These are phyloP conservation scores for Bucorvus abyssinicus DNA, from an alignment of 2,797 vertebrate genomes.

Conservation along the genomic window DNA sequence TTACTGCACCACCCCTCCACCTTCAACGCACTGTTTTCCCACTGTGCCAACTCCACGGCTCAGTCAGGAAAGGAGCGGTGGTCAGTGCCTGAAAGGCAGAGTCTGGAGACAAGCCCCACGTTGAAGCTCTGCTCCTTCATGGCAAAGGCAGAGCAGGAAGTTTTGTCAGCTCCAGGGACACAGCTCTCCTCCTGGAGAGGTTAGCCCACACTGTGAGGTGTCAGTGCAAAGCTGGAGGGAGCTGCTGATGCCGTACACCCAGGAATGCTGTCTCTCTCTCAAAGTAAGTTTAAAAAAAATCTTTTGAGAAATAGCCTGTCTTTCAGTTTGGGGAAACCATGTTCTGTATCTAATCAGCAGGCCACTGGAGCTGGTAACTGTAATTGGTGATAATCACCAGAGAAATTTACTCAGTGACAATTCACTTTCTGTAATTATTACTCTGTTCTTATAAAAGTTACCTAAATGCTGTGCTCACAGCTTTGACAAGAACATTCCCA, in stretches of 20 bases:
- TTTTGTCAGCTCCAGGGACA: neutral
- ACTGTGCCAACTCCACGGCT: neutral
- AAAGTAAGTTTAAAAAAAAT: neutral
- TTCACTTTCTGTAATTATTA: constrained; percentile 91
- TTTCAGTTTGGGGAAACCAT: neutral
- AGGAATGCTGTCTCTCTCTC: neutral
- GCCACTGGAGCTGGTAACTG: constrained; percentile 79
- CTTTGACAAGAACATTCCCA: constrained; percentile 79
- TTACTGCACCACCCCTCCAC: neutral
- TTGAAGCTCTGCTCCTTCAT: neutral
- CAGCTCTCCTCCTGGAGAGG: neutral
- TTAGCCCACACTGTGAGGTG: neutral
- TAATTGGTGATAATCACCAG: constrained; percentile 83
- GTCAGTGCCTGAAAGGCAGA: neutral
- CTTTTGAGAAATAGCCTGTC: neutral
- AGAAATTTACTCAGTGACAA: constrained; percentile 87
- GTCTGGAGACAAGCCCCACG: neutral
- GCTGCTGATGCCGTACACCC: neutral
- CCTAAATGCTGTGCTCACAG: constrained; percentile 85
- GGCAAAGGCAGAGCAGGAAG: neutral
- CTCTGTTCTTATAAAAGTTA: constrained; percentile 85
- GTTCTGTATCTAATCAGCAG: constrained; percentile 82
- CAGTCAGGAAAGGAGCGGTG: neutral
- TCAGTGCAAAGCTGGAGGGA: neutral
- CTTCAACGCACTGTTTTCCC: neutral